Percentiles rank a stretch among this genome's conserved stretches.
Conservation (phyloP, 2,113 vertebrate species). For the Crocuta crocuta region DNA sequence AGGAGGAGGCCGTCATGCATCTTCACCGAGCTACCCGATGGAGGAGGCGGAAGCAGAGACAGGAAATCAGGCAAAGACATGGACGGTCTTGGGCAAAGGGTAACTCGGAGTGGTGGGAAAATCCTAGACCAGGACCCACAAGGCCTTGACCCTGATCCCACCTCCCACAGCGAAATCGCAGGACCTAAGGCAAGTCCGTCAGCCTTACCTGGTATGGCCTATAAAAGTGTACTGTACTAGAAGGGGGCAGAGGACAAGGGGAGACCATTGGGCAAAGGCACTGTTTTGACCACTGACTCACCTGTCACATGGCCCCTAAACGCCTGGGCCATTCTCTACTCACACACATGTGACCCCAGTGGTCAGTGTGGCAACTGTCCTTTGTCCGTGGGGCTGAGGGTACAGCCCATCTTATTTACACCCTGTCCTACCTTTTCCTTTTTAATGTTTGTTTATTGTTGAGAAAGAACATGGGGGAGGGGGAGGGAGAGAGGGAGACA, state of each 20-base stretch:
- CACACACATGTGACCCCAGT: not conserved
- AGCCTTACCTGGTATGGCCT: not conserved
- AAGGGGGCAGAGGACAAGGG: not conserved
- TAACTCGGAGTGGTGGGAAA: not conserved
- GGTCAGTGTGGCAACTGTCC: not conserved
- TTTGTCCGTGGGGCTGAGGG: not conserved
- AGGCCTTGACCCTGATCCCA: not conserved
- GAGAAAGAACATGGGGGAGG: too few species aligned
- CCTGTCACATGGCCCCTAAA: not conserved
- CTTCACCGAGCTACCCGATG: not conserved
- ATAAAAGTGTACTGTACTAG: not conserved
- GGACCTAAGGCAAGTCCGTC: not conserved
- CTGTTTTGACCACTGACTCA: not conserved
- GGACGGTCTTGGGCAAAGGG: not conserved
- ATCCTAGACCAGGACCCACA: not conserved
- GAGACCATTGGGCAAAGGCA: not conserved
- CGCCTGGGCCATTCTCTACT: not conserved
- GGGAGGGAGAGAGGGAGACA: too few species aligned
- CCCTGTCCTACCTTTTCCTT: not conserved
- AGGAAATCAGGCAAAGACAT: not conserved
- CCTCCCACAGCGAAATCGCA: not conserved
- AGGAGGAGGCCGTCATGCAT: not conserved
- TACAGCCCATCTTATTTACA: not conserved
- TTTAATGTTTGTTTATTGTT: too few species aligned
- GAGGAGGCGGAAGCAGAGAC: not conserved